Percentiles rank a stretch among this genome's conserved stretches.
Evolutionary conservation across 2,797 vertebrate genomes (phyloP).

Genomic region (Paramormyrops hopkinsi): DNA sequence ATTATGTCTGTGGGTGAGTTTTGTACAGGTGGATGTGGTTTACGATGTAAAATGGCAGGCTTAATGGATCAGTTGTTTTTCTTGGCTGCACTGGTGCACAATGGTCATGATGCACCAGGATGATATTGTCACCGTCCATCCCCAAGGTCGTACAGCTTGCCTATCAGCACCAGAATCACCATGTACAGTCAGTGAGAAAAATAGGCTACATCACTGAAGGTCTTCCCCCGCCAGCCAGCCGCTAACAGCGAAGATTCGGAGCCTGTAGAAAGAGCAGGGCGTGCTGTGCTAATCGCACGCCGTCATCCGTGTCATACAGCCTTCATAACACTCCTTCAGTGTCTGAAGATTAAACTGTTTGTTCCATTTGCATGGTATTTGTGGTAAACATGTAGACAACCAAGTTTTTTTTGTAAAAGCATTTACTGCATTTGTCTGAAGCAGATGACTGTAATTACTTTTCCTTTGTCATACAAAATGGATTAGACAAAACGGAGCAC

Average conservation of each 20-base stretch:
- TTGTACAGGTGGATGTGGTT: neutral
- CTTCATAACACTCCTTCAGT: neutral
- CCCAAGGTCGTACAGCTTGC: neutral
- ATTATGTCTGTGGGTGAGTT: neutral
- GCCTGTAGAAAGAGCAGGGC: neutral
- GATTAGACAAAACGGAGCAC: neutral
- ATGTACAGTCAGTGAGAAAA: neutral
- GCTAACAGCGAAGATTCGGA: neutral
- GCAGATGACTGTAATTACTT: neutral
- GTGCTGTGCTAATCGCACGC: neutral
- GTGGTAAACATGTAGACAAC: neutral
- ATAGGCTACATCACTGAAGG: neutral
- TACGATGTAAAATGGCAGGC: neutral
- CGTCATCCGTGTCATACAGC: neutral
- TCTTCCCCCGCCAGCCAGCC: neutral
- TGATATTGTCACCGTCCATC: neutral
- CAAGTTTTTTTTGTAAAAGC: neutral
- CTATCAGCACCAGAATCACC: neutral
- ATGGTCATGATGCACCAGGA: neutral
- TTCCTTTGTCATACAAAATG: neutral
- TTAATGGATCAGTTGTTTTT: neutral
- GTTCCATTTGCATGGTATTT: neutral
- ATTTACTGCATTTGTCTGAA: neutral
- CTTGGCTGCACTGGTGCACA: neutral
- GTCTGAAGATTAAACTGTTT: neutral